Conservation (phyloP, 2,797 vertebrate species). For the Limnodromus scolopaceus region DNA sequence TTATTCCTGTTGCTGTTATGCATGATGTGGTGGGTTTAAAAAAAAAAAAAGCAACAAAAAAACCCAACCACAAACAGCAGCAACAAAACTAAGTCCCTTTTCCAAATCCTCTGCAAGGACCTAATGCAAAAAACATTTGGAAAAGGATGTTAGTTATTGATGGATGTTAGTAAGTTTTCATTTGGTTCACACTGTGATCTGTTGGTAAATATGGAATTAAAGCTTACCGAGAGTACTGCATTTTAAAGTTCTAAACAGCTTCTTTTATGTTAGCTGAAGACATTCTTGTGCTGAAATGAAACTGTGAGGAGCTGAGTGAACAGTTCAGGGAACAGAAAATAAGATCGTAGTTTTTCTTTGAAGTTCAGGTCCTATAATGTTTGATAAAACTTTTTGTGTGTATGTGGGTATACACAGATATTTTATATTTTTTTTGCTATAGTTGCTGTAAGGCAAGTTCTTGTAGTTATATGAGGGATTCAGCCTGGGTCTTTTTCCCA, state of each 20-base stretch:
- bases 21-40: neutral
- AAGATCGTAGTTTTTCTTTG: neutral
- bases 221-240: neutral
- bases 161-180: neutral
- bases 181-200: neutral
- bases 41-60: neutral
- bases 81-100: neutral
- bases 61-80: neutral
- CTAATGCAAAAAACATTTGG: neutral
- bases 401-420: fast-evolving
- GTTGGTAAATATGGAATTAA: neutral
- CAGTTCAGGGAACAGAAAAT: neutral
- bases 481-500: no score
- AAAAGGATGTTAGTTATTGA: neutral
- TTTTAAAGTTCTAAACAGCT: neutral
- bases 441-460: neutral
- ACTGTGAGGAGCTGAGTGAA: neutral
- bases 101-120: neutral
- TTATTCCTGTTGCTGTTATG: neutral
- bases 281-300: neutral
- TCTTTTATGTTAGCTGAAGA: neutral
- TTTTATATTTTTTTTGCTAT: neutral
- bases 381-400: neutral
- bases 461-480: neutral
- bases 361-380: neutral